A percentile compares a stretch with the other conserved stretches of the same genome.
Evolutionary conservation across 2,113 vertebrate genomes (phyloP).

Genomic region (Empidonax traillii): DNA sequence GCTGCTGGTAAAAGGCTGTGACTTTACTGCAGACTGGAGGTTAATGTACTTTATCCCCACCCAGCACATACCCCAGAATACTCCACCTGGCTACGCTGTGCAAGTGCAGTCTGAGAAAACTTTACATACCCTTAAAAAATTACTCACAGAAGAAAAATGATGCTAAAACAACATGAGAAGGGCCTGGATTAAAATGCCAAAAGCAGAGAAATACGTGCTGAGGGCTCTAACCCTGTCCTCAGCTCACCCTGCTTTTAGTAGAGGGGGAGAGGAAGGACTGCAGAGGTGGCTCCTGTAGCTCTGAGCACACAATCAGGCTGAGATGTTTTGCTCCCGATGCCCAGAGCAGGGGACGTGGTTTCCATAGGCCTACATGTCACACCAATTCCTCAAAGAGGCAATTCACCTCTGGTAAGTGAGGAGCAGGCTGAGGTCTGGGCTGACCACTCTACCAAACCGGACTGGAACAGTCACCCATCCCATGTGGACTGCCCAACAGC

Average conservation of each 20-base stretch:
- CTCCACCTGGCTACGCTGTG: not conserved
- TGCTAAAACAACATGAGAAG: not conserved
- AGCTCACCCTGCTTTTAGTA: not conserved
- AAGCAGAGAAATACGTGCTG: not conserved
- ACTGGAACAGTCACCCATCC: not conserved
- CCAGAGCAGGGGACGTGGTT: not conserved
- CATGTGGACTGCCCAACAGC: not conserved
- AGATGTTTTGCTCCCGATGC: accelerated
- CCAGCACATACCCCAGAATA: not conserved
- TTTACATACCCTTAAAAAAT: not conserved
- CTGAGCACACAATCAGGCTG: not conserved
- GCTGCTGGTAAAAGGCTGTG: not conserved
- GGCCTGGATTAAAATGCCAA: not conserved
- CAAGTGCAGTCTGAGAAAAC: not conserved
- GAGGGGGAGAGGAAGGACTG: not conserved
- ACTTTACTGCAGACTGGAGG: not conserved
- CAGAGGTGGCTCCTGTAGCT: not conserved
- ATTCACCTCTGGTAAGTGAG: not conserved
- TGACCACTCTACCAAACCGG: not conserved
- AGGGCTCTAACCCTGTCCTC: not conserved
- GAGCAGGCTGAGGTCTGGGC: not conserved
- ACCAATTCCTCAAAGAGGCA: not conserved
- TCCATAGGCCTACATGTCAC: not conserved
- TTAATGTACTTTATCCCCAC: not conserved
- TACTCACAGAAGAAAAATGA: not conserved